Base-by-base conservation (phyloP, 2,888 invertebrate species). In the Tridacna crocea region DNA sequence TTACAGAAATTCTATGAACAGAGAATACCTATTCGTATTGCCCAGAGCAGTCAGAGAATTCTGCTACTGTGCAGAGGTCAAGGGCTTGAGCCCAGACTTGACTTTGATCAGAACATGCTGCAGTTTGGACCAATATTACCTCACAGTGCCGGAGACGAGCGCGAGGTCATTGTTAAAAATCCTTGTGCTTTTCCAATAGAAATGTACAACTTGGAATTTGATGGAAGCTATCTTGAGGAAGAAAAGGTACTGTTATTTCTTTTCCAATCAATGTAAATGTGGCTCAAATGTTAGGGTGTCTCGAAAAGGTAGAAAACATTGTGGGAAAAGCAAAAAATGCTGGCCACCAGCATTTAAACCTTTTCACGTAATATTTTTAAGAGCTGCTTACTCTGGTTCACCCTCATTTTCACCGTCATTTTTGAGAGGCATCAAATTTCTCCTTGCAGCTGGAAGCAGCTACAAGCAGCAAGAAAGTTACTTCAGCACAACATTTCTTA, bases 141-240 rank as follows among this genome's bases (percentile, higher is more conserved):
- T 0, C 96, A 96, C 95, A 95, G 96, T 24, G 94, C 95, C 63
- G 95, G 95, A 3, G 95, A 95, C n/a, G 96, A 96, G 72, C 95
- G 95, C 83, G 95, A 95, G 84, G 95, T 97, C 81, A 95, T 95
- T 6, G 92, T 97, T 11, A 95, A 95, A 79, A 97, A 97, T 92
- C 95, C 95, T 0, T 96, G 96, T 82, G 93, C 95, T 8, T 96
- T 96, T 93, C 96, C 97, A 0, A 95, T 97, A 26, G 97, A 97
- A 93, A 95, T 96, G 72, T 96, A 96, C 91, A 96, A 96, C 93
- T 94, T 96, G 24, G 96, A 97, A 92, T 96, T 96, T 91, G 96
- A 97, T 92, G 92, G 94, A 46, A 79, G 81, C 22, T 95, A 94
- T 83, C 86, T 95, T 51, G 94, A 94, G 79, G 94, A 94, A 83